A percentile compares a stretch with the other conserved stretches of the same genome.
Evolutionary conservation across 2,113 vertebrate species (phyloP).

Genomic region (Crocuta crocuta): DNA sequence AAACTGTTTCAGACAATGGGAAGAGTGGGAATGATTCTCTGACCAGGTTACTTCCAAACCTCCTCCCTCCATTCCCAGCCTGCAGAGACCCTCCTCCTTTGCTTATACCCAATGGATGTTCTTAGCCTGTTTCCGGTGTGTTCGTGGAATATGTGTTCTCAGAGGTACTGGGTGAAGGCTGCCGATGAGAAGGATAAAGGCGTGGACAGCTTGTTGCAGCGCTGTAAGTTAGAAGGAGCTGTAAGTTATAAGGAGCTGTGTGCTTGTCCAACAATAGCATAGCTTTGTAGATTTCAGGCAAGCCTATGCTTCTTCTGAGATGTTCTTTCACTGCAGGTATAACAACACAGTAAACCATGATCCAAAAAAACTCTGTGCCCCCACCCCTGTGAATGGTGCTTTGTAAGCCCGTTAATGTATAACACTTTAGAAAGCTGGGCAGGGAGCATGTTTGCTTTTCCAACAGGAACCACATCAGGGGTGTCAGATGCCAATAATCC

Average conservation of each 20-base stretch:
- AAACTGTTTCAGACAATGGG: neutral
- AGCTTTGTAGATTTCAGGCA: conserved; percentile 71
- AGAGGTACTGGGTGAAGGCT: conserved; percentile 37
- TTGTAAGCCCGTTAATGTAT: conserved; percentile 82
- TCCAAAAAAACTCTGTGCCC: conserved; percentile 69
- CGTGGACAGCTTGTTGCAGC: conserved; percentile 61
- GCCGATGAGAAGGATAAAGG: conserved; percentile 48
- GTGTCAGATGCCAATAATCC: conserved; percentile 83
- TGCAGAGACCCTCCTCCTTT: neutral
- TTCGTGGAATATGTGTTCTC: conserved; percentile 28
- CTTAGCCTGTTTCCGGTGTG: neutral
- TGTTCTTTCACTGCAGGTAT: conserved; percentile 78
- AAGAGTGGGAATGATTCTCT: conserved; percentile 12
- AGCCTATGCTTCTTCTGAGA: conserved; percentile 77
- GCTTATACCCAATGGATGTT: neutral
- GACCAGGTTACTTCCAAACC: neutral
- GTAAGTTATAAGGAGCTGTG: conserved; percentile 61
- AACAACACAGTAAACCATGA: conserved; percentile 72
- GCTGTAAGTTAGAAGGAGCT: conserved; percentile 61
- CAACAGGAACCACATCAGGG: conserved; percentile 81
- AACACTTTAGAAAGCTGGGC: conserved; percentile 78
- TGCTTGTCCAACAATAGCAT: conserved; percentile 46
- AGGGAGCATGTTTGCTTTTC: conserved; percentile 80
- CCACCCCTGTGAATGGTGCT: conserved; percentile 69
- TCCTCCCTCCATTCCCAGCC: neutral